Base-by-base conservation (phyloP, 2,113 vertebrate genomes). In the Oceanodroma tethys region DNA sequence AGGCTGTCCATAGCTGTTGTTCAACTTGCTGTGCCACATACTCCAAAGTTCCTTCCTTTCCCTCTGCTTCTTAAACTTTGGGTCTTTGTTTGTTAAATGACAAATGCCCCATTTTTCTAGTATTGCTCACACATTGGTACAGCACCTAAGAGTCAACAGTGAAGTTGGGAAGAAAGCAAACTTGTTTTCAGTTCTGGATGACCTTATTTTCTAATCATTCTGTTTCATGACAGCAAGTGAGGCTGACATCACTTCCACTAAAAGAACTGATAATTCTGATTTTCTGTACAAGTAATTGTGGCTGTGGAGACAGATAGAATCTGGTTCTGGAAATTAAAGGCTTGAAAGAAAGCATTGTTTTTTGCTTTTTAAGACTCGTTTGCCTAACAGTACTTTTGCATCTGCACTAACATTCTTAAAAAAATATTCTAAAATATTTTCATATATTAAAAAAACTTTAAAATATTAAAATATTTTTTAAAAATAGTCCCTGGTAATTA, bases 171-270 rank as follows among this genome's bases (percentile, higher is more conserved):
- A 93, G 68, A 97, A 96, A 94, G 50, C 11, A 93, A 96, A 94
- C 90, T 97, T 98, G 53, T 95, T 95, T 92, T 94, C 81, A 76
- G 91, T 96, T 93, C n/a, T 83, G 26, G 18, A 60, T 88, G 71
- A 91, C 10, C 48, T 95, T 84, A 30, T 91, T 81, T 93, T 81
- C 59, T 62, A 43, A 23, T 81, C 23, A 58, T 86, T 72, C 47
- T 63, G 8, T 86, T 91, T 88, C 66, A 12, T 73, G 60, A 65
- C 38, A 90, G 27, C 16, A 91, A 89, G 55, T 17, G 6, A 94
- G 27, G 19, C 21, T 98, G 89, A 65, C 71, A 86, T 96, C 90
- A 94, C 78, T 97, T 95, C 95, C 88, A 96, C 81, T 70, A 90
- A 88, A 96, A 92, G 53, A 80, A 73, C 32, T 81, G 38, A 40